Evolutionary conservation across 1,140 invertebrate genomes (phyloP), one percentile per base, ranked within the genome.

Genomic region (Drosophila micromelanica): DNA sequence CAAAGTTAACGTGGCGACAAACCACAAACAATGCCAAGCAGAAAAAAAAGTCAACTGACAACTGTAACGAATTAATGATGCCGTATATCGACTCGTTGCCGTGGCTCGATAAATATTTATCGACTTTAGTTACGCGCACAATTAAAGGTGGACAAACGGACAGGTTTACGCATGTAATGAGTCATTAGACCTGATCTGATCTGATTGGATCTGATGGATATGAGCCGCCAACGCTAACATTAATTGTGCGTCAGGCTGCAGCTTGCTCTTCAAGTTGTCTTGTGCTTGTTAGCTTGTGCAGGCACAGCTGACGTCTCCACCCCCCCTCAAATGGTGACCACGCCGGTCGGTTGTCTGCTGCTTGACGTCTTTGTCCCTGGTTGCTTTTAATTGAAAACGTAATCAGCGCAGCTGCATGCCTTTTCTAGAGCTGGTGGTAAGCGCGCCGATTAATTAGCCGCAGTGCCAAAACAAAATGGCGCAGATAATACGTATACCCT

Each of bases 361-460:
- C 9, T 13, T 64, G 46, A 59, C 20, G 68, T 71, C 46, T 71
- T 35, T 54, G 60, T 71, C 20, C 9, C 43, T n/a, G 15, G 46
- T 42, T 45, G 46, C 42, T 38, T 62, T 71, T 72, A 67, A 75
- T 72, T 75, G 62, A 71, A 75, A 56, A 56, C 49, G 45, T 37
- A 13, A 73, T 56, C 51, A 27, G 46, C 30, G 9, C 12, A 23
- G 17, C 27, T 17, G 45, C 5, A n/a, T 5, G 49, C 63, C 61
- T 43, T 73, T 56, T 73, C 35, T 42, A 57, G 72, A 62, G 55
- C 56, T 54, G 49, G 3, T 37, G 37, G 17, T 40, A 55, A 69
- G 35, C 55, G 68, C 42, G 65, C 45, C 82, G 77, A 87, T 87
- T 87, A 87, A 87, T 87, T 87, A 87, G 79, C 73, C 11, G 51